These are phyloP conservation scores for Ips nitidus DNA, from an alignment of 1,140 invertebrate species.

Conservation along the genomic window DNA sequence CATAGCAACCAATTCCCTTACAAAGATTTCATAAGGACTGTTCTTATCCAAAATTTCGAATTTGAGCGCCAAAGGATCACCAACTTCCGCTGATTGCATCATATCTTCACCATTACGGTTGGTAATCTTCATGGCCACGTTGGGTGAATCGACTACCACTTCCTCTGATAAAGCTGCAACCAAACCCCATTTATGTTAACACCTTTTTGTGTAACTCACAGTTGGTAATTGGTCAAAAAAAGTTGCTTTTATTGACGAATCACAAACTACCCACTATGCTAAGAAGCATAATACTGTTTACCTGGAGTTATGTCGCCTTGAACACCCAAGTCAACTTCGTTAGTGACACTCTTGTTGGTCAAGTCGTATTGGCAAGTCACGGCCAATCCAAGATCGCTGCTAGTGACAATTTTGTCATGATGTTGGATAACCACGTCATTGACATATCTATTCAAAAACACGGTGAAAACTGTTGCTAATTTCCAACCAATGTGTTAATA, in stretches of 20 bases:
- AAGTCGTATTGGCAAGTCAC: conserved; percentile 93
- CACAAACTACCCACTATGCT: too few relatives aligned
- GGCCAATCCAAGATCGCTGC: conserved; percentile 86
- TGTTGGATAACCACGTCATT: conserved; percentile 93
- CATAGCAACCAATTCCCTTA: conserved; percentile 90
- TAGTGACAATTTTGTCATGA: conserved; percentile 93
- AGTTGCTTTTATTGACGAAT: neutral
- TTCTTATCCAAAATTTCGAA: conserved; percentile 91
- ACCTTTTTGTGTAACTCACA: too few relatives aligned
- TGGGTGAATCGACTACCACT: conserved; percentile 88
- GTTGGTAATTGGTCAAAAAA: neutral
- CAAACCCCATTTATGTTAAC: neutral
- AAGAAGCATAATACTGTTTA: conserved; percentile 1
- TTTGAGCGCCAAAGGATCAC: conserved; percentile 84
- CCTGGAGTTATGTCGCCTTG: conserved; percentile 69
- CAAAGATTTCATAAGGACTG: conserved; percentile 93
- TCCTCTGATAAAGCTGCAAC: conserved; percentile 70
- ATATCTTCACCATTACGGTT: conserved; percentile 77
- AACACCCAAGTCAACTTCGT: conserved; percentile 88
- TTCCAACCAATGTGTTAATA: neutral
- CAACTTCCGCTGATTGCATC: conserved; percentile 81
- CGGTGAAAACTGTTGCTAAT: too few relatives aligned
- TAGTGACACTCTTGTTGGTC: conserved; percentile 89
- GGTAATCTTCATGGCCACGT: conserved; percentile 94
- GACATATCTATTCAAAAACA: conserved; percentile 58